phyloP scores from a whole-genome alignment of 2,113 vertebrate genomes.

The Oreochromis aureus region DNA sequence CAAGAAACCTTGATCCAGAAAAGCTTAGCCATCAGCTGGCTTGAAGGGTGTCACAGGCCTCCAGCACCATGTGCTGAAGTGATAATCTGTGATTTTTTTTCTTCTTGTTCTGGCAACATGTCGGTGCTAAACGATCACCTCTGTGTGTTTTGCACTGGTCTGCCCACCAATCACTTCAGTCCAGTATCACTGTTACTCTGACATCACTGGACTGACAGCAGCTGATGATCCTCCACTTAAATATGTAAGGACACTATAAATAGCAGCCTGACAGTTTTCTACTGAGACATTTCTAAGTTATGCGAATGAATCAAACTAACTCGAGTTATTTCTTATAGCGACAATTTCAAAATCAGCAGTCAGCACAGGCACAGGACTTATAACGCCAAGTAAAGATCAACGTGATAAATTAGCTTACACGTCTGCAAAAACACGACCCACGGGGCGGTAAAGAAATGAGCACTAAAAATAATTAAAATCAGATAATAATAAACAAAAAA shows the following conservation, averaged over 20 bases:
- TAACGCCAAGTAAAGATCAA: background rate
- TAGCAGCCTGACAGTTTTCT: background rate
- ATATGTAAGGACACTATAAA: slow-evolving; percentile 1
- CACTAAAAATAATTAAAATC: background rate
- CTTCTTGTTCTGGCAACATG: background rate
- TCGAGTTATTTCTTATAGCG: background rate
- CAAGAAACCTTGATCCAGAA: slow-evolving; percentile 7
- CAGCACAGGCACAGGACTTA: accelerated
- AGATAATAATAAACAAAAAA: background rate
- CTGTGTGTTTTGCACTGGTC: background rate
- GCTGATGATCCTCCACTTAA: background rate
- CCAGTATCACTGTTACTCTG: background rate
- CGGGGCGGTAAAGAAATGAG: background rate
- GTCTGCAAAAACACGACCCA: background rate
- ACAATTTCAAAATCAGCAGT: accelerated
- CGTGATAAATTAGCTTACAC: background rate
- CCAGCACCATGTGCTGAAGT: background rate
- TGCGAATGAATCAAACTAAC: background rate
- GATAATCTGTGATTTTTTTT: background rate
- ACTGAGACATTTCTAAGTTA: background rate
- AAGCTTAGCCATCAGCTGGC: slow-evolving; percentile 28
- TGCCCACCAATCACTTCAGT: slow-evolving; percentile 19
- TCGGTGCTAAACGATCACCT: slow-evolving; percentile 20
- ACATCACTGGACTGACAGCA: slow-evolving; percentile 22
- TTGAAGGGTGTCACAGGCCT: background rate